Percentiles rank a stretch among this genome's conserved stretches.
Conservation (phyloP, 2,797 vertebrate species). For the Sebastes umbrosus region DNA sequence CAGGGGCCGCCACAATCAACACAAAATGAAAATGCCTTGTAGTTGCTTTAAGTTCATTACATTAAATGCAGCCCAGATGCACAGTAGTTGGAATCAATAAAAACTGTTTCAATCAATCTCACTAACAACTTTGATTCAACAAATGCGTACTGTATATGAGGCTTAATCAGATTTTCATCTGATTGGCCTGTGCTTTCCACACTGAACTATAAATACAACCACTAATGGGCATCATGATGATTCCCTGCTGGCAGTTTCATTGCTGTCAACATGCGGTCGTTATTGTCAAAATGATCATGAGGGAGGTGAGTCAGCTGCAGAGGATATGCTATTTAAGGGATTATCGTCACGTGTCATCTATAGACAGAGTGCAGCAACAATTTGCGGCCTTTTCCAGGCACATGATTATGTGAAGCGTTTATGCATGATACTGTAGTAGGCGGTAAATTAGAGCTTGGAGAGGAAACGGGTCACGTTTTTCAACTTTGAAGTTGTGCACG, state of each 20-base stretch:
- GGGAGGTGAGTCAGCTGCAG: constrained; percentile 21
- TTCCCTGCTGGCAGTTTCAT: neutral
- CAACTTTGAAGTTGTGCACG: constrained; percentile 38
- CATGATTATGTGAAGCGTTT: constrained; percentile 41
- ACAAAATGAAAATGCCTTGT: neutral
- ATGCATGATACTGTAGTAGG: constrained; percentile 26
- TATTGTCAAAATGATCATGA: constrained; percentile 5
- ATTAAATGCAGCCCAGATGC: neutral
- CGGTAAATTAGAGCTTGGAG: constrained; percentile 44
- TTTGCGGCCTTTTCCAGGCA: constrained; percentile 38
- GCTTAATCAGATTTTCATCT: neutral
- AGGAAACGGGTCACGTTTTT: constrained; percentile 42
- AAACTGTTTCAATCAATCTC: constrained; percentile 1
- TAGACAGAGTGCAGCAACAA: constrained; percentile 16
- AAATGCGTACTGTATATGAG: neutral
- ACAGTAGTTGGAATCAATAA: neutral
- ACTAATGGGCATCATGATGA: neutral
- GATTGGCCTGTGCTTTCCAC: neutral
- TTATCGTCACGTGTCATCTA: constrained; percentile 35
- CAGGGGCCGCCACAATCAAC: neutral
- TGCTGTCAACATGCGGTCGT: neutral
- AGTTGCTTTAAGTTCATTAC: neutral
- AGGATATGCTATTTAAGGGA: constrained; percentile 25
- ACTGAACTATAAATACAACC: constrained; percentile 11
- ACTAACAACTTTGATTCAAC: neutral